Evolutionary conservation across 2,797 vertebrate genomes (phyloP).

Genomic region (Ammospiza maritima): DNA sequence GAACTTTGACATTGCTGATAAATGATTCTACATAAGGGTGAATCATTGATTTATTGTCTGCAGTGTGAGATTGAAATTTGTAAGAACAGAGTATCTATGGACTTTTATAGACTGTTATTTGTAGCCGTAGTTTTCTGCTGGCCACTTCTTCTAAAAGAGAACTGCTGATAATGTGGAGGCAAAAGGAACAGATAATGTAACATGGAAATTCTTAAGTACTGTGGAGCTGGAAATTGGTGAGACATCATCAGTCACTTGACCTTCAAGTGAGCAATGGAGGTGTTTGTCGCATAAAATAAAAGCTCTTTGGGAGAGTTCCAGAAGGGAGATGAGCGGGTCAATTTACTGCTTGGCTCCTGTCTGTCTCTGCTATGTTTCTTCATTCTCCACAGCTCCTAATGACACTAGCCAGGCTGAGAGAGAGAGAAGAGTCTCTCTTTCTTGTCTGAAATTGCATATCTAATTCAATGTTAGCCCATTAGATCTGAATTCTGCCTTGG

Average conservation of each 20-base stretch:
- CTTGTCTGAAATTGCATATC: background rate
- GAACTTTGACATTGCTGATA: conserved; percentile 41
- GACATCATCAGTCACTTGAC: conserved; percentile 20
- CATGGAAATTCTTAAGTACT: conserved; percentile 39
- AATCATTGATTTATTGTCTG: conserved; percentile 52
- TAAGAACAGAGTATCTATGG: background rate
- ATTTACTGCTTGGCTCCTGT: conserved; percentile 46
- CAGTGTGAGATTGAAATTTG: conserved; percentile 17
- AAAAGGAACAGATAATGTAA: conserved; percentile 11
- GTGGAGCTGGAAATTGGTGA: conserved; percentile 8
- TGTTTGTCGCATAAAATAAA: conserved; percentile 14
- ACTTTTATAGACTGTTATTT: conserved; percentile 32
- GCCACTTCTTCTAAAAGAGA: background rate
- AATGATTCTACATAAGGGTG: conserved; percentile 27
- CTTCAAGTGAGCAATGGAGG: conserved; percentile 52
- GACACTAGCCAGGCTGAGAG: background rate
- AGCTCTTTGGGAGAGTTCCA: conserved; percentile 37
- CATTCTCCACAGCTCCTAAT: background rate
- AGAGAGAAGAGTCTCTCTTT: background rate
- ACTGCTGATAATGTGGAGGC: background rate
- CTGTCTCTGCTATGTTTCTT: conserved; percentile 31
- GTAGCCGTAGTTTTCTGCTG: background rate
- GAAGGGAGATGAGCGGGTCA: conserved; percentile 32
- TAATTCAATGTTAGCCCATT: background rate
- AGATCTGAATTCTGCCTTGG: background rate